Conservation (phyloP, 2,113 vertebrate species). For the Gorsachius goisagi region DNA sequence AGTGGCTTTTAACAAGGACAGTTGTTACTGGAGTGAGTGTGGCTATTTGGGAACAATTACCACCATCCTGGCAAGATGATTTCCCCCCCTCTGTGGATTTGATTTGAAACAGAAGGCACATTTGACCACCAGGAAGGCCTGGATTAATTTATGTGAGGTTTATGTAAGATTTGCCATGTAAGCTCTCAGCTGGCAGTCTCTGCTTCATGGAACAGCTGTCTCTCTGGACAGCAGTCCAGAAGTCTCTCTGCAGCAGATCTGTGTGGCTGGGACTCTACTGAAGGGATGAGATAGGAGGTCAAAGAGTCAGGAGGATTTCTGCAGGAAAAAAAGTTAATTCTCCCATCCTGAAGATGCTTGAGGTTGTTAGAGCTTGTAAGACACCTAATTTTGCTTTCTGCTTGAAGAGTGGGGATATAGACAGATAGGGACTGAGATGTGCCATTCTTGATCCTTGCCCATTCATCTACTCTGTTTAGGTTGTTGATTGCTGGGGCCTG, state of each 20-base stretch:
- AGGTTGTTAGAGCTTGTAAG: neutral
- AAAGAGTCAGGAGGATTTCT: neutral
- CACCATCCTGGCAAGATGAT: neutral
- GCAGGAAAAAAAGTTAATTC: neutral
- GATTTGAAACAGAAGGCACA: neutral
- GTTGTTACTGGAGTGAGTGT: neutral
- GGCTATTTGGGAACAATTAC: neutral
- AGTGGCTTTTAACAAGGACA: neutral
- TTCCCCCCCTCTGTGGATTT: neutral
- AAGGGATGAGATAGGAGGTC: neutral
- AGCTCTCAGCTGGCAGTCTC: neutral
- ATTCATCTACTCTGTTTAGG: neutral
- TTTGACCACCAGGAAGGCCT: neutral
- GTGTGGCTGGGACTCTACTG: neutral
- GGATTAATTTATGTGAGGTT: neutral
- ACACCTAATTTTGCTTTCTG: neutral
- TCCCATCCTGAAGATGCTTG: neutral
- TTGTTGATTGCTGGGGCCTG: neutral
- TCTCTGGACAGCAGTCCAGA: neutral
- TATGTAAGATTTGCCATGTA: neutral
- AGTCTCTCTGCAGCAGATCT: neutral
- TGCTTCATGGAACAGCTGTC: neutral
- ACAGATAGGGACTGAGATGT: neutral
- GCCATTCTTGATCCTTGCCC: neutral
- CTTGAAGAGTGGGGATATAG: neutral